Base-by-base conservation (phyloP, 2,888 invertebrate species). In the Steinernema carpocapsae region DNA sequence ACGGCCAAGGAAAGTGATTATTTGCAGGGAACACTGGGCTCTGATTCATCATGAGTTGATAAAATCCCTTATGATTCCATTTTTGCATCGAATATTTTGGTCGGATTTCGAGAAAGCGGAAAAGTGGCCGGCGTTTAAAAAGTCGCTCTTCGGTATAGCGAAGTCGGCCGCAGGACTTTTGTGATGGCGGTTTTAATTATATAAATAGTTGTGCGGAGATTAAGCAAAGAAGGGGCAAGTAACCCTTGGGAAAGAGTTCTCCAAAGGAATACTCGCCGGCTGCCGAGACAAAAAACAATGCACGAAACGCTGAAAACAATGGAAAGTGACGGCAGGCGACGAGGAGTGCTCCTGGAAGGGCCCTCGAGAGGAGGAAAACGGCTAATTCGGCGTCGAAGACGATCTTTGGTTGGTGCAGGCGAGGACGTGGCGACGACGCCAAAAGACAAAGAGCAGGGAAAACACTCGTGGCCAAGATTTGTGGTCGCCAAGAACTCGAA, bases 381-480 rank as follows among this genome's bases (percentile, higher is more conserved):
- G 37, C 37, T 64, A 64, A 64, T 64, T 64, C 32, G 22, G 22
- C 48, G 48, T 37, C 37, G 37, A 37, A 37, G 37, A 48, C 56
- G 64, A 64, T 64, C 64, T 64, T 64, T 64, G 64, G 64, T 32
- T 64, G 64, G 32, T n/a, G n/a, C n/a, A 17, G 17, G 48, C 48
- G n/a, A n/a, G n/a, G n/a, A n/a, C n/a, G 37, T 37, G 37, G 37
- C 48, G 48, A 48, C 19, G 48, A 48, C 17, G 64, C 64, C 64
- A 64, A 52, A 64, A 32, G 64, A 64, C 64, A 64, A 64, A 32
- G 32, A 64, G 37, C 29, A 32, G 17, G 17, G 64, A 64, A 29
- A 37, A 29, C 32, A 64, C 37, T 64, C 64, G 64, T 29, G 48
- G 48, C 48, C 4, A 10, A 37, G 37, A 37, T 37, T 37, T 37